phyloP scores from a whole-genome alignment of 2,888 invertebrate genomes.

The Hydropsyche betteni region DNA sequence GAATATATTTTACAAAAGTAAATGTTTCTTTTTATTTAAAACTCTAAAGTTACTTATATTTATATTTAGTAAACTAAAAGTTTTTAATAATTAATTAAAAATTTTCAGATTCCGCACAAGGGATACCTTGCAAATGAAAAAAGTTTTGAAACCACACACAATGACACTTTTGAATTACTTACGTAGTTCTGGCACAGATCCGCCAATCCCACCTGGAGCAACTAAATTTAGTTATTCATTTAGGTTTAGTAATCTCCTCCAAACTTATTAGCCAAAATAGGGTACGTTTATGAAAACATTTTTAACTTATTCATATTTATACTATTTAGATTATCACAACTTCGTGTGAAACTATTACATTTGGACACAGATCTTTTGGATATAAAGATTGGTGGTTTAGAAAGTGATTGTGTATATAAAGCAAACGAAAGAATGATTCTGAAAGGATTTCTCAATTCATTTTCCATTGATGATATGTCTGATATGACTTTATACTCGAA shows the following conservation, averaged over 20 bases:
- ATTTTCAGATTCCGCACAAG: constrained; percentile 53
- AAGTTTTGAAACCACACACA: constrained; percentile 57
- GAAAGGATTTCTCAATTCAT: constrained; percentile 72
- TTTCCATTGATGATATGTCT: constrained; percentile 76
- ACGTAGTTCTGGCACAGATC: constrained; percentile 65
- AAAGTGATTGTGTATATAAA: constrained; percentile 80
- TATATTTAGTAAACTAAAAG: too few relatives aligned
- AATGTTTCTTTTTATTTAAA: constrained; percentile 53
- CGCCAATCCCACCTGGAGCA: constrained; percentile 79
- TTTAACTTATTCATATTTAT: neutral
- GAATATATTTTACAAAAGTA: constrained; percentile 72
- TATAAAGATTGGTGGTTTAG: constrained; percentile 71
- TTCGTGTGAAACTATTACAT: constrained; percentile 74
- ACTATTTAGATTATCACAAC: constrained; percentile 66
- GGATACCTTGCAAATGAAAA: constrained; percentile 54
- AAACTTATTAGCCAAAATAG: neutral
- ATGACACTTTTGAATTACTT: constrained; percentile 58
- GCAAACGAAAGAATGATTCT: constrained; percentile 81
- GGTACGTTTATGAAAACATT: neutral
- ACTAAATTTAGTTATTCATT: constrained; percentile 79
- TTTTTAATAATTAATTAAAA: constrained; percentile 16
- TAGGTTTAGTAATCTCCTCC: constrained; percentile 57
- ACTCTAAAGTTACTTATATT: neutral
- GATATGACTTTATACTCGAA: constrained; percentile 80
- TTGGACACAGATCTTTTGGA: constrained; percentile 76